Evolutionary conservation across 2,797 vertebrate genomes (phyloP).

Genomic region (Lepus oiostolus): DNA sequence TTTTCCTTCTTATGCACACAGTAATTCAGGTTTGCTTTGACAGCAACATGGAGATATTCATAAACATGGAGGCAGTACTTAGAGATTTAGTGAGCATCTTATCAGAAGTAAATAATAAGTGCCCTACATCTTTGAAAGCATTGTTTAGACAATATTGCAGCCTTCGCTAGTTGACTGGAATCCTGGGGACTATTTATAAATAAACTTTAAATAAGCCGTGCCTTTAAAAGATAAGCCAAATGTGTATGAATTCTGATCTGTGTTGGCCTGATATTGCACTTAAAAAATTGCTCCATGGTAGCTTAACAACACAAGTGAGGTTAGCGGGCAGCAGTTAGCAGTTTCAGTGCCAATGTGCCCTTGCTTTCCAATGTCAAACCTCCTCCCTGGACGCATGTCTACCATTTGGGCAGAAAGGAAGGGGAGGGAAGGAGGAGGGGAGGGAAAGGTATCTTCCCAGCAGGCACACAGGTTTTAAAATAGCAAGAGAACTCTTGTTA

Average conservation of each 20-base stretch:
- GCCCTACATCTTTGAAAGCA: background rate
- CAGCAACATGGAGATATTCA: constrained; percentile 46
- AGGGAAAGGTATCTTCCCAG: background rate
- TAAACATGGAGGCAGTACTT: constrained; percentile 41
- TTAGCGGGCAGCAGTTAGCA: background rate
- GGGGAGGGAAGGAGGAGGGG: accelerated
- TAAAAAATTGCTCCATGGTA: background rate
- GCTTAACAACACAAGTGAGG: background rate
- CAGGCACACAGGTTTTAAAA: background rate
- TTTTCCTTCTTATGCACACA: constrained; percentile 26
- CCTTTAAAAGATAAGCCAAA: background rate
- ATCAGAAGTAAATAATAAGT: constrained; percentile 46
- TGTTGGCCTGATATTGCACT: background rate
- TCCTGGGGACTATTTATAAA: constrained; percentile 18
- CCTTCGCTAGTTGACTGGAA: constrained; percentile 15
- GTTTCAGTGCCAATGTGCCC: background rate
- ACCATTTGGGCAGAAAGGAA: background rate
- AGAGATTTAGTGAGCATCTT: constrained; percentile 45
- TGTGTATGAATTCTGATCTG: constrained; percentile 4
- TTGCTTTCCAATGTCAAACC: background rate
- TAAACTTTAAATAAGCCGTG: constrained; percentile 15
- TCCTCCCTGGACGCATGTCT: background rate
- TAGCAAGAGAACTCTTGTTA: background rate
- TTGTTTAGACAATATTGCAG: background rate
- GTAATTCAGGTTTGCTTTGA: constrained; percentile 71